Percentiles rank a stretch among this genome's conserved stretches.
phyloP scores from a whole-genome alignment of 2,113 vertebrate genomes.

The Callionymus lyra region DNA sequence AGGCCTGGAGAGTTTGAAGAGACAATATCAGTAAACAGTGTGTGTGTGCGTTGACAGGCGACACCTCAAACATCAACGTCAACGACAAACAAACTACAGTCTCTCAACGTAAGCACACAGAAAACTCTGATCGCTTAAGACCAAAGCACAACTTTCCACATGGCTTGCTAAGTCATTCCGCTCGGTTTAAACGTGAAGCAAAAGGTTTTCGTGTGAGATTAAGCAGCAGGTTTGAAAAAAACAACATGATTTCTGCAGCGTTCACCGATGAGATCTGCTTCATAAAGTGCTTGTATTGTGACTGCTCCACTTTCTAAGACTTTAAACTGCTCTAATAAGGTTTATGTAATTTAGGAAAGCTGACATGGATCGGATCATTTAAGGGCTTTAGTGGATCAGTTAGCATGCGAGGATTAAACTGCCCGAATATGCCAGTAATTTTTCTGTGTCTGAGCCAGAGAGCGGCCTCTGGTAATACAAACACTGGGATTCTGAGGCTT shows the following conservation, averaged over 20 bases:
- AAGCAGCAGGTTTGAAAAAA: constrained; percentile 15
- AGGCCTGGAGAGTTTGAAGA: background rate
- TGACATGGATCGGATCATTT: constrained; percentile 43
- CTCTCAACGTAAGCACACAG: background rate
- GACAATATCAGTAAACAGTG: background rate
- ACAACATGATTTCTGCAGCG: constrained; percentile 1
- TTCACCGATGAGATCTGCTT: constrained; percentile 23
- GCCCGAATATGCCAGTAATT: constrained; percentile 23
- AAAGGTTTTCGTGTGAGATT: constrained; percentile 34
- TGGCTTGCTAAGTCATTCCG: constrained; percentile 29
- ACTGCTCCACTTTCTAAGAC: constrained; percentile 37
- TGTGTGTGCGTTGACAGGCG: no score
- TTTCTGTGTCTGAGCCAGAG: constrained; percentile 18
- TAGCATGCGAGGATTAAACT: constrained; percentile 55
- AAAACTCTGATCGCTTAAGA: constrained; percentile 25
- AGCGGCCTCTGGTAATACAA: constrained; percentile 9
- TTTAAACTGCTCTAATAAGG: constrained; percentile 54
- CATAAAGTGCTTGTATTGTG: constrained; percentile 42
- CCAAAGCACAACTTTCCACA: constrained; percentile 47
- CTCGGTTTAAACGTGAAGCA: constrained; percentile 28
- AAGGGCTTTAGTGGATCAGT: constrained; percentile 55
- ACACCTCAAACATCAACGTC: no score
- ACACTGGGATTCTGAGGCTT: background rate
- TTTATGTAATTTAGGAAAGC: constrained; percentile 59
- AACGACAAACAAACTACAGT: background rate